Percentiles rank a stretch among this genome's conserved stretches.
phyloP scores from a whole-genome alignment of 2,888 invertebrate genomes.

The Trachelus iudaicus region DNA sequence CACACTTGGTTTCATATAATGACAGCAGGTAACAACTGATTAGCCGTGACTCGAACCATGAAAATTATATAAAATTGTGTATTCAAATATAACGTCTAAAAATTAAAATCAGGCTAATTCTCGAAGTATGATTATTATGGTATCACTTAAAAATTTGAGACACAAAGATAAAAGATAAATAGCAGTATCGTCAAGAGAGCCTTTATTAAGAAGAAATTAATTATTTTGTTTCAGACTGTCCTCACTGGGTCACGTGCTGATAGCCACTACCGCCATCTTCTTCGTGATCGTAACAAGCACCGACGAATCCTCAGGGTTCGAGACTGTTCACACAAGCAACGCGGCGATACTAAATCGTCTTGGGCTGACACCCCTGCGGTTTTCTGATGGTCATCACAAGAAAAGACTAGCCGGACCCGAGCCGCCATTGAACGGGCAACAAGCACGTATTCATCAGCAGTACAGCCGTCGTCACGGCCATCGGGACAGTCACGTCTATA shows the following conservation, averaged over 20 bases:
- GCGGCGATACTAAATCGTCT: slow-evolving; percentile 79
- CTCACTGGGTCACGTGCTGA: slow-evolving; percentile 24
- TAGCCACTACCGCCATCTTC: slow-evolving; percentile 14
- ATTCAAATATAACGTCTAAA: neutral
- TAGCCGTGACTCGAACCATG: neutral
- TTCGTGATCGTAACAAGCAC: slow-evolving; percentile 13
- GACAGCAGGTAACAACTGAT: neutral
- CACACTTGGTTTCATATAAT: slow-evolving; percentile 27
- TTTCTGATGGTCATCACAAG: slow-evolving; percentile 82
- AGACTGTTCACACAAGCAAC: slow-evolving; percentile 69
- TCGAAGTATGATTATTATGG: neutral
- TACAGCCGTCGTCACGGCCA: slow-evolving; percentile 58
- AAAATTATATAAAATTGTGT: neutral
- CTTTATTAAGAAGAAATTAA: neutral
- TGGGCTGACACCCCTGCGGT: slow-evolving; percentile 78
- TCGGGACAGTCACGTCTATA: slow-evolving; percentile 84
- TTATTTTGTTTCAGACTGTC: slow-evolving; percentile 36
- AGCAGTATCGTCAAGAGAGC: neutral
- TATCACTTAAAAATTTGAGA: too few relatives aligned
- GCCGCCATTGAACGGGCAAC: slow-evolving; percentile 47
- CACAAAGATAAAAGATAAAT: neutral
- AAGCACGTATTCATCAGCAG: slow-evolving; percentile 47
- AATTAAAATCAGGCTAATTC: neutral
- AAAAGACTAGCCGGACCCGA: slow-evolving; percentile 77
- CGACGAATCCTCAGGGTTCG: slow-evolving; percentile 36